Base-by-base conservation (phyloP, 2,797 vertebrate genomes). In the Oryzias sinensis region DNA sequence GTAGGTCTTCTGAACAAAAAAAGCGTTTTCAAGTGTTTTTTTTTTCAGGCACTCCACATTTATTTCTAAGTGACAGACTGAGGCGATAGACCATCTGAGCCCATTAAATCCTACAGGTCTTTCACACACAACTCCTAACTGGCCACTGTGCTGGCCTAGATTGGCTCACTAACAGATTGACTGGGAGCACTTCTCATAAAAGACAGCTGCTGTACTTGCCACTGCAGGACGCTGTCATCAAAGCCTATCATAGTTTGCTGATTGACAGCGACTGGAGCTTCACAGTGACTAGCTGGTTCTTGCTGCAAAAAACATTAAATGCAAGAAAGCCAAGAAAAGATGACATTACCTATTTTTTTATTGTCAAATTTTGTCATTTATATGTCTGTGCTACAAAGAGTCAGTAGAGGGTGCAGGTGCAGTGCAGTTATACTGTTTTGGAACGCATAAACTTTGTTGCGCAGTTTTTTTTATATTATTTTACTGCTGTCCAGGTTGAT, bases 151-250 rank as follows among this genome's bases (percentile, higher is more conserved):
- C 86, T 87, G 68, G 82, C 75, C 79, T 56, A 81, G 83, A 90
- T 87, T 79, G 82, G 81, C 84, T 75, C 60, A 76, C 82, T 85
- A 90, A 90, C 87, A 92, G 84, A 91, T 88, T 88, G 85, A 83
- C 84, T 85, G 67, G 81, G 80, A 86, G 81, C 82, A 85, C 83
- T 88, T 86, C 87, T 90, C 80, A 77, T 83, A 73, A 84, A 83
- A 91, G 91, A 91, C 91, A 91, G 89, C 88, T 88, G 89, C 85
- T 88, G 90, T 89, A 89, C 86, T 83, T 69, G 57, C 88, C 66
- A 53, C 65, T 81, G 81, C 85, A 84, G 54, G 57, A 69, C 81
- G 72, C 82, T 88, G 88, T 86, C 88, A 88, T 90, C 90, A 86
- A 79, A 90, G 74, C 73, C 85, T 80, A 90, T 91, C 87, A 91